Evolutionary conservation across 2,888 invertebrate genomes (phyloP), one percentile per base, ranked within the genome.

Genomic region (Sarcophaga caerulescens): DNA sequence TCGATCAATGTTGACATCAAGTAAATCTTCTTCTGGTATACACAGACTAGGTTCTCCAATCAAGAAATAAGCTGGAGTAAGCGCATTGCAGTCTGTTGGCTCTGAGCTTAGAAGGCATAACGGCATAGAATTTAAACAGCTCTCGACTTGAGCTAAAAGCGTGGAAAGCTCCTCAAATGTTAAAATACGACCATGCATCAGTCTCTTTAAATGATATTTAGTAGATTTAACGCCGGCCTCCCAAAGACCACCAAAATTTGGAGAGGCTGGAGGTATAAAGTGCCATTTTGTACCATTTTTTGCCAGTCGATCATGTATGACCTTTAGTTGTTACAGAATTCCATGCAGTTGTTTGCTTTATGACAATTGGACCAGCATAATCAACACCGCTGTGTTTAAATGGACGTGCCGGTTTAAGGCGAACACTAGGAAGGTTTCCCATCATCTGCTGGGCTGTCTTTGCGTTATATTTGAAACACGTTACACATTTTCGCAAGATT

Each of bases 171-270:
- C n/a, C n/a, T n/a, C n/a, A n/a, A n/a, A n/a, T n/a, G n/a, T n/a
- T n/a, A n/a, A n/a, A n/a, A n/a, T n/a, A n/a, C n/a, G n/a, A n/a
- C n/a, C n/a, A n/a, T n/a, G n/a, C n/a, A n/a, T n/a, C n/a, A n/a
- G n/a, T 25, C 25, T 25, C 25, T 25, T 25, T n/a, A 87, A 65
- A 52, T 86, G 83, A 57, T 84, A 47, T 65, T 84, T 87, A 1
- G 75, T 84, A n/a, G 81, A 78, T n/a, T 85, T 81, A 2, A 84
- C 84, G 12, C 76, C 81, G 19, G 85, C 76, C 63, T 85, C 77
- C 81, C 77, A 85, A 3, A 81, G 65, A 3, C 84, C 77, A 44
- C 88, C 86, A 71, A 88, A 87, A 66, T 88, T 14, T n/a, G 84
- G 83, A 10, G 83, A 65, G 8, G 73, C 79, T 4, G 87, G 83